Evolutionary conservation across 2,888 invertebrate species (phyloP).

Genomic region (Oxytorus armatus): DNA sequence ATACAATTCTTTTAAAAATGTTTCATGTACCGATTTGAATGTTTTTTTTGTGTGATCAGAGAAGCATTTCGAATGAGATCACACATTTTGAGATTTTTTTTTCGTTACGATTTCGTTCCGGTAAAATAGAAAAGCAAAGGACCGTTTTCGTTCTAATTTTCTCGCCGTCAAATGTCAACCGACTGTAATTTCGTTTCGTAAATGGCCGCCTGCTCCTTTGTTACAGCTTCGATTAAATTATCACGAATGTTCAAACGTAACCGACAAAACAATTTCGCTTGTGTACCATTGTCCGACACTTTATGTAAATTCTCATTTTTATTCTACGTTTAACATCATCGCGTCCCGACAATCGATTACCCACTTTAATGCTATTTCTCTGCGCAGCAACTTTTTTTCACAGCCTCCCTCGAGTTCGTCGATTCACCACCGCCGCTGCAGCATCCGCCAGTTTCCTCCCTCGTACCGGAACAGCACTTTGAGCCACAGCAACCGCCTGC

Average conservation of each 20-base stretch:
- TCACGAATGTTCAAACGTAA: not conserved
- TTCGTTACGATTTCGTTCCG: too few relatives aligned
- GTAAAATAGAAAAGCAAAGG: too few relatives aligned
- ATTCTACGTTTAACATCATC: slow-evolving; percentile 28
- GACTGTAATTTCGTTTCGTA: not conserved
- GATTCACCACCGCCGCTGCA: slow-evolving; percentile 68
- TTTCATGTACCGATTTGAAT: too few relatives aligned
- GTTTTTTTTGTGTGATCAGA: too few relatives aligned
- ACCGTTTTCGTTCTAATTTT: too few relatives aligned
- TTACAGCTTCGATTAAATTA: not conserved
- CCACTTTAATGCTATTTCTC: slow-evolving; percentile 53
- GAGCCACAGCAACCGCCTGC: slow-evolving; percentile 75
- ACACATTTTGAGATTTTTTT: too few relatives aligned
- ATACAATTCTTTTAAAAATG: too few relatives aligned
- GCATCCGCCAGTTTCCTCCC: slow-evolving; percentile 73
- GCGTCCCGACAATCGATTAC: slow-evolving; percentile 47
- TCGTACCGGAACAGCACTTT: slow-evolving; percentile 75
- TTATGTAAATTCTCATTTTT: not conserved
- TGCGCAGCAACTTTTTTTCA: slow-evolving; percentile 65
- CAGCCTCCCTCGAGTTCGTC: slow-evolving; percentile 41
- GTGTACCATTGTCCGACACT: not conserved
- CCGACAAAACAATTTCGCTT: not conserved
- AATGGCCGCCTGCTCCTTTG: slow-evolving; percentile 17
- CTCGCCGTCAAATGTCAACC: not conserved
- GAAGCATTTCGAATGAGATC: too few relatives aligned